Evolutionary conservation across 1,140 invertebrate species (phyloP).

Genomic region (Pantala flavescens): DNA sequence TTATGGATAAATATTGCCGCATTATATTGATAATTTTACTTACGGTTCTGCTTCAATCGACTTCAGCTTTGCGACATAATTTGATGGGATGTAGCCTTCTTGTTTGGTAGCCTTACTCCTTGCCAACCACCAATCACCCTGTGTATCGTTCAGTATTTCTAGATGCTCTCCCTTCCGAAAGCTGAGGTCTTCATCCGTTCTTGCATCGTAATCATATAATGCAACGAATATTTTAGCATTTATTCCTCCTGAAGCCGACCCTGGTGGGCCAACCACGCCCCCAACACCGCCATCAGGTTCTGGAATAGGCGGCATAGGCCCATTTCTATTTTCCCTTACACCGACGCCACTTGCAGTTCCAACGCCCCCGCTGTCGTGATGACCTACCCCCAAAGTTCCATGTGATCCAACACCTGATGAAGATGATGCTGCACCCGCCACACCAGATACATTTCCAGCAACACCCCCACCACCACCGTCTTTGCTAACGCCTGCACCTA

Average conservation of each 20-base stretch:
- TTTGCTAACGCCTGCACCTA: neutral
- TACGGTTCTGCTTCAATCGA: conserved; percentile 99
- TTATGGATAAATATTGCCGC: too few species aligned
- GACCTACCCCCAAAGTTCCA: conserved; percentile 6
- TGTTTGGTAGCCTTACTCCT: conserved; percentile 86
- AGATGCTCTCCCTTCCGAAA: conserved; percentile 97
- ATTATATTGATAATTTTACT: conserved; percentile 52
- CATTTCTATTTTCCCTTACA: conserved; percentile 20
- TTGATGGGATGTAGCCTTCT: conserved; percentile 98
- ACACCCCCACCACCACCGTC: neutral
- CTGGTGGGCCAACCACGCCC: conserved; percentile 5
- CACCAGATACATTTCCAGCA: conserved; percentile 12
- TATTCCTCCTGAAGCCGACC: conserved; percentile 36
- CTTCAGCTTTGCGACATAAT: conserved; percentile 97
- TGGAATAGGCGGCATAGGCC: conserved; percentile 48
- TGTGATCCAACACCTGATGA: neutral
- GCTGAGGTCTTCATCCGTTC: conserved; percentile 96
- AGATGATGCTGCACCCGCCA: neutral
- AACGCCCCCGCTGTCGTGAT: neutral
- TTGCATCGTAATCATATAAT: conserved; percentile 96
- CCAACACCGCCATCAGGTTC: conserved; percentile 40
- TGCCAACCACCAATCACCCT: conserved; percentile 99
- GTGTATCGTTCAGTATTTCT: conserved; percentile 96
- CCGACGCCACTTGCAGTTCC: neutral
- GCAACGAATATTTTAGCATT: conserved; percentile 86